Percentiles rank a stretch among this genome's conserved stretches.
phyloP scores from a whole-genome alignment of 2,888 invertebrate genomes.

The Metacarcinus magister region DNA sequence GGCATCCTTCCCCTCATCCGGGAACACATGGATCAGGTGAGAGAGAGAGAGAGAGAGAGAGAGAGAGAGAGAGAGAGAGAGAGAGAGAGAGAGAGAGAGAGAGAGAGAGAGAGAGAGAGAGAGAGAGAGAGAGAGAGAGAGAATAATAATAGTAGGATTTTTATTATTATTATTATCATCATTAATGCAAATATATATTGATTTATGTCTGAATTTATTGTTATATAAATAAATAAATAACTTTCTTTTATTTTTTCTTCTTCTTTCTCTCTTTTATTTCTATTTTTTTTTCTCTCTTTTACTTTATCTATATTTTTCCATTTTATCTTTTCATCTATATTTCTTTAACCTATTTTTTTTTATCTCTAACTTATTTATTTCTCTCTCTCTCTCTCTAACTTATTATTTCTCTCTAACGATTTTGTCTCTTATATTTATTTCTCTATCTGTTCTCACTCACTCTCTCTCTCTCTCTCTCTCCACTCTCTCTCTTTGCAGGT shows the following conservation, averaged over 20 bases:
- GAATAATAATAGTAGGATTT: too few relatives aligned
- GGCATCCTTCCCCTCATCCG: constrained; percentile 82
- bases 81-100: constrained; percentile 19
- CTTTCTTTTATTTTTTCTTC: too few relatives aligned
- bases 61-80: neutral
- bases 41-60: neutral
- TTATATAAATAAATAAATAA: too few relatives aligned
- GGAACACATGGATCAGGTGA: constrained; percentile 82
- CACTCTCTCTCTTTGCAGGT: constrained; percentile 81
- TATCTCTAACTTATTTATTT: too few relatives aligned
- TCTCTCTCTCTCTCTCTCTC: constrained; percentile 39
- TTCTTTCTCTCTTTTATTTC: neutral
- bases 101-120: neutral
- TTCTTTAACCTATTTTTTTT: too few relatives aligned
- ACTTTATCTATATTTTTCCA: neutral
- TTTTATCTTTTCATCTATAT: too few relatives aligned
- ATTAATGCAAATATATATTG: too few relatives aligned
- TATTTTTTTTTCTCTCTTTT: neutral
- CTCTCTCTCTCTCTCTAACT: neutral
- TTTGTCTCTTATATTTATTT: too few relatives aligned
- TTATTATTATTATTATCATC: neutral
- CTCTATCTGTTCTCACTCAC: neutral
- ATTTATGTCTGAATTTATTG: too few relatives aligned
- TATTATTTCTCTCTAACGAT: constrained; percentile 2
- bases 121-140: too few relatives aligned